These are phyloP conservation scores for Falco rusticolus DNA, from an alignment of 2,797 vertebrate genomes.

Conservation along the genomic window DNA sequence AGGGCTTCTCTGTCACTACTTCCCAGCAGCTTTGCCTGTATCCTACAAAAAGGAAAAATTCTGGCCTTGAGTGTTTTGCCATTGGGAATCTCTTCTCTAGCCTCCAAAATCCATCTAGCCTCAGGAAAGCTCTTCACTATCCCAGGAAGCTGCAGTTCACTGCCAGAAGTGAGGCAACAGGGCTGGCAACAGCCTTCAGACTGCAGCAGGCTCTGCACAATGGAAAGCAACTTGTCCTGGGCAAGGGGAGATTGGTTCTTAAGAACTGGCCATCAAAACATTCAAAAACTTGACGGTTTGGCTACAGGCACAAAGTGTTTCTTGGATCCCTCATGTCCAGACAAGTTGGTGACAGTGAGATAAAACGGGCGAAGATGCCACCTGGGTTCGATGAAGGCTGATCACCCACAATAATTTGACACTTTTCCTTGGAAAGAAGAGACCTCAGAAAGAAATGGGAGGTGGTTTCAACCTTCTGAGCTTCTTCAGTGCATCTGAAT, in stretches of 20 bases:
- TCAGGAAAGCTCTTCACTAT: background rate
- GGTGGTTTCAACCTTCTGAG: background rate
- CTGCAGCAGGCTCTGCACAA: background rate
- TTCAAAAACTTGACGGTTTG: background rate
- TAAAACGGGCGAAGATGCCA: background rate
- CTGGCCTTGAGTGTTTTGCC: background rate
- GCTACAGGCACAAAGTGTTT: background rate
- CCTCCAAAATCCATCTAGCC: background rate
- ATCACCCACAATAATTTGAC: background rate
- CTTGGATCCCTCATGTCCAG: background rate
- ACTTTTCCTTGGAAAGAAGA: background rate
- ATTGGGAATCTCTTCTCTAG: background rate
- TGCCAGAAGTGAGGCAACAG: background rate
- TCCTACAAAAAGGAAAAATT: background rate
- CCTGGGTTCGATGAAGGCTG: rapidly evolving
- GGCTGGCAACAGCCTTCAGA: background rate
- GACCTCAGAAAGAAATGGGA: background rate
- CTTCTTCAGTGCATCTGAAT: background rate
- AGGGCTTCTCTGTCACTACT: background rate
- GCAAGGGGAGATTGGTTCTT: background rate
- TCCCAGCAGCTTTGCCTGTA: background rate
- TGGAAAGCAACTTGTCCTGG: background rate
- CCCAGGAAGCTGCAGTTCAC: background rate
- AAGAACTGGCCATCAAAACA: background rate
- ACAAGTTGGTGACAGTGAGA: background rate